Conservation (phyloP, 2,113 vertebrate species). For the Empidonax traillii region DNA sequence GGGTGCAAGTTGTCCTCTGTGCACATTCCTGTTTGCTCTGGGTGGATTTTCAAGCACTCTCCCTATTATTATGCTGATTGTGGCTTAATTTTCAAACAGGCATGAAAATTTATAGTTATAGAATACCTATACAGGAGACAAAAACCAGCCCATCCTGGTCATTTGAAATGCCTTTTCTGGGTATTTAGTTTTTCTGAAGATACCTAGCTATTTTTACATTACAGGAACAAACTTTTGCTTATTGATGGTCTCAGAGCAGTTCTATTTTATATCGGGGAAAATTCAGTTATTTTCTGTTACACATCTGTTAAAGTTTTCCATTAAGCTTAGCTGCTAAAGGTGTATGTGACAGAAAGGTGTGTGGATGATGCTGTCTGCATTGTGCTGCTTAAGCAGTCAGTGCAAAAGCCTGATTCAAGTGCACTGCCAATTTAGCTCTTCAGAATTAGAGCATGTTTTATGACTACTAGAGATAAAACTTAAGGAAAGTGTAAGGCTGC, state of each 20-base stretch:
- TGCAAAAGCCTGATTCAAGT: constrained; percentile 4
- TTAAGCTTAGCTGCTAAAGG: background rate
- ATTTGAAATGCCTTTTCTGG: background rate
- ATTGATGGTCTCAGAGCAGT: constrained; percentile 23
- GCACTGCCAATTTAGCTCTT: constrained; percentile 61
- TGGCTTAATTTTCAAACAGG: background rate
- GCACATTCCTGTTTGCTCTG: background rate
- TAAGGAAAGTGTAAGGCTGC: constrained; percentile 5
- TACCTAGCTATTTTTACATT: constrained; percentile 22
- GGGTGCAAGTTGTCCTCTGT: background rate
- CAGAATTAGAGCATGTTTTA: constrained; percentile 36
- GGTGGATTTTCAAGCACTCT: background rate
- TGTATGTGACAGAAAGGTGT: background rate
- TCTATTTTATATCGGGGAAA: constrained; percentile 12
- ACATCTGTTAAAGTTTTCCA: background rate
- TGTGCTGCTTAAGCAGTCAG: background rate
- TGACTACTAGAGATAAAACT: constrained; percentile 43
- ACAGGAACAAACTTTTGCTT: constrained; percentile 1
- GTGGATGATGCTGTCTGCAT: background rate
- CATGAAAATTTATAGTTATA: background rate
- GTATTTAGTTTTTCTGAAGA: constrained; percentile 25
- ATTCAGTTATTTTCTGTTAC: background rate
- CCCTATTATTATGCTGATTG: background rate
- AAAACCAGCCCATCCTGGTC: background rate
- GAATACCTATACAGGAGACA: background rate